Evolutionary conservation across 2,888 invertebrate genomes (phyloP).

Genomic region (Cheilosia vernalis): DNA sequence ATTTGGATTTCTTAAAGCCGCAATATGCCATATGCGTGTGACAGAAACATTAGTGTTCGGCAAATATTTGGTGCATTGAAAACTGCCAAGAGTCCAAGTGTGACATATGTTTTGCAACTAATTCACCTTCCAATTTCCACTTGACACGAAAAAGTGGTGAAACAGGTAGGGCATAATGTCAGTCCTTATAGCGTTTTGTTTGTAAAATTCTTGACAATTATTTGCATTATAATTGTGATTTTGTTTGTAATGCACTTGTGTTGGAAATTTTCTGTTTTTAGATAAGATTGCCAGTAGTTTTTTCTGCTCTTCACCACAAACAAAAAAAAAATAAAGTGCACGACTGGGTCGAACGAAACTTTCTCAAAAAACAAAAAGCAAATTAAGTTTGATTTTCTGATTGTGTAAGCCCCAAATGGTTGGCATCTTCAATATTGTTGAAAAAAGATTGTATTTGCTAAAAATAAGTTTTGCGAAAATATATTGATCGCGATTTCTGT

Average conservation of each 20-base stretch:
- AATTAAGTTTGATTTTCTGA: too few species aligned
- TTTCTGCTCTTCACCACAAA: slow-evolving; percentile 7
- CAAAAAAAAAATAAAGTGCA: not conserved
- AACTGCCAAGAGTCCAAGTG: slow-evolving; percentile 36
- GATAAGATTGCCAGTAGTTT: slow-evolving; percentile 65
- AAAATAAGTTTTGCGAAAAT: too few species aligned
- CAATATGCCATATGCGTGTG: slow-evolving; percentile 52
- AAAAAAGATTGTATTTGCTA: too few species aligned
- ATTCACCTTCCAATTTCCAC: slow-evolving; percentile 37
- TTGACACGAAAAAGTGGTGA: slow-evolving; percentile 53
- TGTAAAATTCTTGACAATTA: slow-evolving; percentile 53
- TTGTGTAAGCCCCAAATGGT: too few species aligned
- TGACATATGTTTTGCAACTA: slow-evolving; percentile 60
- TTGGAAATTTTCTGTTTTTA: slow-evolving; percentile 49
- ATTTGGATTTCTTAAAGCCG: slow-evolving; percentile 2
- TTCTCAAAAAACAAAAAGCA: too few species aligned
- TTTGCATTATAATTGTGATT: slow-evolving; percentile 64
- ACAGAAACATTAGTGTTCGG: slow-evolving; percentile 31
- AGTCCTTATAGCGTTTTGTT: slow-evolving; percentile 40
- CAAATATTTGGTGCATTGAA: slow-evolving; percentile 59
- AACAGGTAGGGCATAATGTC: not conserved
- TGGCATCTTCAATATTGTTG: too few species aligned
- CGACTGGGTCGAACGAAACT: too few species aligned
- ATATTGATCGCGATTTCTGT: too few species aligned
- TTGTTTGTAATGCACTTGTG: slow-evolving; percentile 71